Percentiles rank a stretch among this genome's conserved stretches.
Conservation (phyloP, 2,888 invertebrate species). For the Corythucha ciliata region DNA sequence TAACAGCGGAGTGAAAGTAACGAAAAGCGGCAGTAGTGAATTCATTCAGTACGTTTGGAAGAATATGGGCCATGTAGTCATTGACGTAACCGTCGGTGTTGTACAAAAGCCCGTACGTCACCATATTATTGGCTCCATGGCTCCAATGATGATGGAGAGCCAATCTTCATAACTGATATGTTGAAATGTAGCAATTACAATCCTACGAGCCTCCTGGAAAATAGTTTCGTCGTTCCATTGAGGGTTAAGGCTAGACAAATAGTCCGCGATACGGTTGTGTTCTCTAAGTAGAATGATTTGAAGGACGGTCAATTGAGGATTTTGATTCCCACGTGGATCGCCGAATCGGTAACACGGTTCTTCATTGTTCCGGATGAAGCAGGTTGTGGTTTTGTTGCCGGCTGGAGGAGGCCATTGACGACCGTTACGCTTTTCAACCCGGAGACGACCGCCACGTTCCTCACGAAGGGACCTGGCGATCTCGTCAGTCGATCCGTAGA, state of each 20-base stretch:
- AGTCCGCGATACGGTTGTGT: constrained; percentile 65
- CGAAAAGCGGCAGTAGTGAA: constrained; percentile 64
- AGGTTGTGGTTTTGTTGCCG: constrained; percentile 59
- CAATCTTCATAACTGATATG: constrained; percentile 73
- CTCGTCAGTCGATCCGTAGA: constrained; percentile 36
- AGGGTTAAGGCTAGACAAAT: constrained; percentile 57
- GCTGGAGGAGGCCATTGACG: constrained; percentile 61
- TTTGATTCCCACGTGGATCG: constrained; percentile 67
- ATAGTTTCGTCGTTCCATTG: constrained; percentile 62
- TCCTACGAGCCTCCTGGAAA: constrained; percentile 63
- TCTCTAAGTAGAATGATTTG: constrained; percentile 69
- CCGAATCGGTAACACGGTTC: constrained; percentile 67
- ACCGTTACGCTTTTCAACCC: constrained; percentile 52
- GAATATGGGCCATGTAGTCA: constrained; percentile 56
- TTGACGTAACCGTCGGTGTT: constrained; percentile 51
- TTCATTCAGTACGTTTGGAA: constrained; percentile 57
- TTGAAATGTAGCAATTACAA: constrained; percentile 66
- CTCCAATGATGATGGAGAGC: constrained; percentile 61
- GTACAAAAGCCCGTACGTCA: constrained; percentile 54
- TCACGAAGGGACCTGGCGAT: constrained; percentile 34
- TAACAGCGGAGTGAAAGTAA: constrained; percentile 62
- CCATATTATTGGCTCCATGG: constrained; percentile 53
- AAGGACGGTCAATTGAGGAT: constrained; percentile 61
- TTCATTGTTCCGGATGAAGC: constrained; percentile 52
- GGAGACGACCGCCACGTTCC: constrained; percentile 35